phyloP scores from a whole-genome alignment of 2,888 invertebrate species.

The Antitype chi region DNA sequence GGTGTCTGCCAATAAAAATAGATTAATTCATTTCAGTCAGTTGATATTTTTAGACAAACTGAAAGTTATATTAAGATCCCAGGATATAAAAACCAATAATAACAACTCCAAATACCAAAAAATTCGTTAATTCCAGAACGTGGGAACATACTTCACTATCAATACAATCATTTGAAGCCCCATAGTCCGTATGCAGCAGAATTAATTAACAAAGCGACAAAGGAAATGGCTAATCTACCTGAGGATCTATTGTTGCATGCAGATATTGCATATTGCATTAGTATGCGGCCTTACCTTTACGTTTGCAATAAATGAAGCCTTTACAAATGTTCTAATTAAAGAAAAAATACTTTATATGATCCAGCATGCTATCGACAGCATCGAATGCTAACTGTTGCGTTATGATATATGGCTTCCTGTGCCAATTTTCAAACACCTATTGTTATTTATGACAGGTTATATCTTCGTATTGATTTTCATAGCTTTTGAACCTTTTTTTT shows the following conservation, averaged over 20 bases:
- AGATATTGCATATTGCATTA: constrained; percentile 27
- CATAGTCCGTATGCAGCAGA: constrained; percentile 14
- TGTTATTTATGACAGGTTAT: neutral
- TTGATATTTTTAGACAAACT: neutral
- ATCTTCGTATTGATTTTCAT: neutral
- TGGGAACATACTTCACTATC: constrained; percentile 42
- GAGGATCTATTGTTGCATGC: constrained; percentile 40
- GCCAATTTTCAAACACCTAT: constrained; percentile 20
- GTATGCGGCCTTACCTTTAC: constrained; percentile 8
- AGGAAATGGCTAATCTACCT: constrained; percentile 36
- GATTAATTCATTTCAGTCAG: too few relatives aligned
- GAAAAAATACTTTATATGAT: constrained; percentile 6
- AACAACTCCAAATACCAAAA: neutral
- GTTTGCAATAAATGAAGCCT: constrained; percentile 8
- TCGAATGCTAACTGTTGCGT: constrained; percentile 20
- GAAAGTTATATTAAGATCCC: too few relatives aligned
- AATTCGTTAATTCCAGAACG: constrained; percentile 19
- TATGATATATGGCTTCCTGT: constrained; percentile 44
- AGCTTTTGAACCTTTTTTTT: neutral
- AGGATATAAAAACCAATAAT: neutral
- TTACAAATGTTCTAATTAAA: constrained; percentile 18
- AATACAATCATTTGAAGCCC: constrained; percentile 23
- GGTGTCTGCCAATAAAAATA: neutral
- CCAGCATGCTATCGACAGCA: constrained; percentile 22
- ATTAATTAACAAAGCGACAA: constrained; percentile 47